Evolutionary conservation across 53 echinoderm and acorn worm species (phyloP).

Genomic region (Echinarachnius parma): DNA sequence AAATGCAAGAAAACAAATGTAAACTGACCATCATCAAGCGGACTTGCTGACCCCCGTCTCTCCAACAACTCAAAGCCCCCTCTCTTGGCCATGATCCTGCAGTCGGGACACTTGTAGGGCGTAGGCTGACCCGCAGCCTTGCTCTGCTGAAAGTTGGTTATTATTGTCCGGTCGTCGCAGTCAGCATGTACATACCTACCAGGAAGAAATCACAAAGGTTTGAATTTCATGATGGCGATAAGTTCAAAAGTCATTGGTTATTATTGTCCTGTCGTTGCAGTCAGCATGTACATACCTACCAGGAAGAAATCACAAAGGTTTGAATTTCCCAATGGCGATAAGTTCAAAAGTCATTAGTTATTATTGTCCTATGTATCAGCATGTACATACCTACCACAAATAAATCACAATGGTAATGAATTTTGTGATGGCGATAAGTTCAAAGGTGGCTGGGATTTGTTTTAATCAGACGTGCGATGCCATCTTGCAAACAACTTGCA

Average conservation of each 20-base stretch:
- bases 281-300: conserved; percentile 86
- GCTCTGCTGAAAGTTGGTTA: conserved; percentile 81
- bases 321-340: too few relatives aligned
- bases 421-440: too few relatives aligned
- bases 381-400: too few relatives aligned
- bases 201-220: background rate
- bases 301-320: background rate
- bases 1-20: too few relatives aligned
- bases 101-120: conserved; percentile 90
- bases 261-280: conserved; percentile 75
- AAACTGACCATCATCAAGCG: conserved; percentile 24
- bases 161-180: conserved; percentile 75
- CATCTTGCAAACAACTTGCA: too few relatives aligned
- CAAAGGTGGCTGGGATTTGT: too few relatives aligned
- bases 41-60: conserved; percentile 49
- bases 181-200: conserved; percentile 86
- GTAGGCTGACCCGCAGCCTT: conserved; percentile 85
- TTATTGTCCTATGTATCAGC: too few relatives aligned
- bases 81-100: conserved; percentile 62
- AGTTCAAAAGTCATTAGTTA: too few relatives aligned
- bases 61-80: conserved; percentile 27
- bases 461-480: too few relatives aligned
- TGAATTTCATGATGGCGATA: too few relatives aligned
- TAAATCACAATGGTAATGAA: too few relatives aligned
- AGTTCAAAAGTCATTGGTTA: too few relatives aligned